Conservation (phyloP, 2,113 vertebrate genomes). For the Cyanocitta stelleri region DNA sequence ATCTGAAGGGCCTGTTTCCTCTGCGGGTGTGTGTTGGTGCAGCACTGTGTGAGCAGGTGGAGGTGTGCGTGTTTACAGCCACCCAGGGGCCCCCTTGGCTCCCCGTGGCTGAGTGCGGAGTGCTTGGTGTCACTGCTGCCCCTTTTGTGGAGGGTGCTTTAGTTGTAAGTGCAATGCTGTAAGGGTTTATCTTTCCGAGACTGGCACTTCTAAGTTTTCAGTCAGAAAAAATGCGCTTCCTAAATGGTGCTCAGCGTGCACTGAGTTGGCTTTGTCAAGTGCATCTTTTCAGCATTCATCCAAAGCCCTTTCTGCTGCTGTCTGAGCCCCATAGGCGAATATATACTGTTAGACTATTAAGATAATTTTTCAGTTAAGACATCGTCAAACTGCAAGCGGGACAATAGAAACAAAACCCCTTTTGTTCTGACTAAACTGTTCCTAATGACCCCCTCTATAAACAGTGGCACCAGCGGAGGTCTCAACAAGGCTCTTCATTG, state of each 20-base stretch:
- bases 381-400: conserved; percentile 71
- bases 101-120: accelerated
- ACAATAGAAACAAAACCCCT: conserved; percentile 91
- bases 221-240: not conserved
- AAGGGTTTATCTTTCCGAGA: not conserved
- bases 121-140: not conserved
- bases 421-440: conserved; percentile 90
- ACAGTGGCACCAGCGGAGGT: conserved; percentile 77
- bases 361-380: conserved; percentile 73
- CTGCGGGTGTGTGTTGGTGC: not conserved
- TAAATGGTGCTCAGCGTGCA: not conserved
- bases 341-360: conserved; percentile 59
- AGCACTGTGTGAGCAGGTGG: not conserved
- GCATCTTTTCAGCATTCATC: conserved; percentile 55
- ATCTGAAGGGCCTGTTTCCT: not conserved
- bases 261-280: conserved; percentile 40
- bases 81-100: not conserved
- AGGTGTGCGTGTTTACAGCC: not conserved
- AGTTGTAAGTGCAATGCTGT: accelerated
- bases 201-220: conserved; percentile 43
- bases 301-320: conserved; percentile 35
- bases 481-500: conserved; percentile 82
- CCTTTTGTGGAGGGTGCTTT: not conserved
- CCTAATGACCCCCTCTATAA: conserved; percentile 88
- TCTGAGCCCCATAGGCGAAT: conserved; percentile 26